Conservation (phyloP, 2,113 vertebrate species). For the Mastomys coucha region DNA sequence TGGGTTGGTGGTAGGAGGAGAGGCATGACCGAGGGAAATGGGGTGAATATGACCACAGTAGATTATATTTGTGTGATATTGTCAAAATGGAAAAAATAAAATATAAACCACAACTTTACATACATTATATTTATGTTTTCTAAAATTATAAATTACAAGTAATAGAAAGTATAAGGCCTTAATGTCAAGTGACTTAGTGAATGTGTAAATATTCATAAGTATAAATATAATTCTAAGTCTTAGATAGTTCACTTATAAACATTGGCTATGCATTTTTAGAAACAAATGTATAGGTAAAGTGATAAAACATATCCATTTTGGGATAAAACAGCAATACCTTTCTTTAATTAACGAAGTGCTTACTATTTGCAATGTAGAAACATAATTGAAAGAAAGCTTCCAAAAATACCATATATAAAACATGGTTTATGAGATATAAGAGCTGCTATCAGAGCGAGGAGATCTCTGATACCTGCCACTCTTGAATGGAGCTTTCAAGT, state of each 20-base stretch:
- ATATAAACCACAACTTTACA: background rate
- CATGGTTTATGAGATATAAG: background rate
- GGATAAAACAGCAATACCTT: background rate
- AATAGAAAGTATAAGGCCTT: background rate
- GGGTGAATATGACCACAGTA: too few species aligned
- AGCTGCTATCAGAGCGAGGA: background rate
- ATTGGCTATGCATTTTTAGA: background rate
- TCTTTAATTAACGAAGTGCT: background rate
- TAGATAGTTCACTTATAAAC: background rate
- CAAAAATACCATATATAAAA: background rate
- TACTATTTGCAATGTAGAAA: conserved; percentile 15
- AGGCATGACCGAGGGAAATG: background rate
- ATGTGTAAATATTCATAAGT: background rate
- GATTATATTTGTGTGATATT: background rate
- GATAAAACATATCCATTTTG: background rate
- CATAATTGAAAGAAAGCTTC: background rate
- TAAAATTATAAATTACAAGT: background rate
- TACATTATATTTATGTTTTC: background rate
- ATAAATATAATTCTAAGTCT: background rate
- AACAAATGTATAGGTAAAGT: background rate
- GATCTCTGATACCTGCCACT: background rate
- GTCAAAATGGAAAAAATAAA: background rate
- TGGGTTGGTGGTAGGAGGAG: background rate
- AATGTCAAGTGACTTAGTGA: background rate
- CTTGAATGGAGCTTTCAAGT: background rate